Evolutionary conservation across 2,113 vertebrate genomes (phyloP).

Genomic region (Clarias batrachus): DNA sequence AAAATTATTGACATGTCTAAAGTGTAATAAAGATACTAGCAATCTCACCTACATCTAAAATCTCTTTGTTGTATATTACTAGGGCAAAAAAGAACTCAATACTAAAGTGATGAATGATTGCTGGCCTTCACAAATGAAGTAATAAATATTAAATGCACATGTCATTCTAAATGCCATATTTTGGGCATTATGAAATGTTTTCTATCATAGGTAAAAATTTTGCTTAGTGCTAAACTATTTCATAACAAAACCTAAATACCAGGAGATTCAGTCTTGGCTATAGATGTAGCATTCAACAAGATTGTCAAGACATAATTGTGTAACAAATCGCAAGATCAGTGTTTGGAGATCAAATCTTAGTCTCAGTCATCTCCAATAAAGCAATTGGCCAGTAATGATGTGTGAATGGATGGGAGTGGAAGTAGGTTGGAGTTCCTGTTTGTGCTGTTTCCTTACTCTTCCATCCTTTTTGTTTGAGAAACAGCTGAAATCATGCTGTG

Average conservation of each 20-base stretch:
- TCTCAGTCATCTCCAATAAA: background rate
- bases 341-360: background rate
- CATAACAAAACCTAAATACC: background rate
- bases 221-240: background rate
- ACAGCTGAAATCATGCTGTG: background rate
- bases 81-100: background rate
- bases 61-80: background rate
- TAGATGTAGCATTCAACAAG: background rate
- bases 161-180: background rate
- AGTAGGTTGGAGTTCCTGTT: background rate
- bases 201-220: background rate
- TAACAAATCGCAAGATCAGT: background rate
- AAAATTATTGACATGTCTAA: background rate
- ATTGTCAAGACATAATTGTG: background rate
- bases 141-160: background rate
- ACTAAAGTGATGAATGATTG: background rate
- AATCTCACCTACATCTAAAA: background rate
- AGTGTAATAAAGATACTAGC: background rate
- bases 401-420: slow-evolving; percentile 5
- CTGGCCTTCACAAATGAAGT: background rate
- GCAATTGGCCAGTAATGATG: background rate
- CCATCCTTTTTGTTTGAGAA: background rate
- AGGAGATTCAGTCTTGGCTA: background rate
- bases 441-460: background rate
- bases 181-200: background rate